A percentile compares a stretch with the other conserved stretches of the same genome.
These are phyloP conservation scores for Liolophura sinensis DNA, from an alignment of 1,140 invertebrate genomes.

Conservation along the genomic window DNA sequence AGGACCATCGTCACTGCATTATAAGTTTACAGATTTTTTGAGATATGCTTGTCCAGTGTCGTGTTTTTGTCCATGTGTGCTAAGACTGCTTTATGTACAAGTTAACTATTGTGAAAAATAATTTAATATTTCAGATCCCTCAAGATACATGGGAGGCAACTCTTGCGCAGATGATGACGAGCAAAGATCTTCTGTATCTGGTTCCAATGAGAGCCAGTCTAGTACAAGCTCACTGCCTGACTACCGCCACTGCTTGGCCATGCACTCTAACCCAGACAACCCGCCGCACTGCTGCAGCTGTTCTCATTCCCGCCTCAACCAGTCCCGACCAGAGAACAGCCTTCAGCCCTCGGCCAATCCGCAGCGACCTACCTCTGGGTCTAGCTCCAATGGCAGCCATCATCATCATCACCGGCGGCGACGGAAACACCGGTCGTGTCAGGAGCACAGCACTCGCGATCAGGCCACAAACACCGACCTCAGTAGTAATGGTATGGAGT, in stretches of 20 bases:
- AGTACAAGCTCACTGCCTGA: not conserved
- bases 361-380: not conserved
- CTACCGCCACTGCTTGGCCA: conserved; percentile 2
- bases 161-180: no score
- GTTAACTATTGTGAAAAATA: no score
- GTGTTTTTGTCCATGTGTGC: no score
- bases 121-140: no score
- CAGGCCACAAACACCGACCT: conserved; percentile 55
- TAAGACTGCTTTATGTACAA: no score
- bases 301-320: conserved; percentile 3
- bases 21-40: no score
- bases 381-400: not conserved
- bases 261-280: conserved; percentile 3
- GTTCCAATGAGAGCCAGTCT: no score
- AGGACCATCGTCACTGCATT: no score
- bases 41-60: no score
- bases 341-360: not conserved
- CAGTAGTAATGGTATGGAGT: conserved; percentile 55
- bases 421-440: conserved; percentile 20
- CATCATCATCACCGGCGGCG: conserved; percentile 41
- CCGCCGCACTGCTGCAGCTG: not conserved
- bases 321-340: not conserved
- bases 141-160: no score
- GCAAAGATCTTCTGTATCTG: no score
- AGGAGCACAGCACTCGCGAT: conserved; percentile 41